Evolutionary conservation across 37 sponge, comb jelly and placozoan genomes (phyloP).

Genomic region (Spongilla lacustris): DNA sequence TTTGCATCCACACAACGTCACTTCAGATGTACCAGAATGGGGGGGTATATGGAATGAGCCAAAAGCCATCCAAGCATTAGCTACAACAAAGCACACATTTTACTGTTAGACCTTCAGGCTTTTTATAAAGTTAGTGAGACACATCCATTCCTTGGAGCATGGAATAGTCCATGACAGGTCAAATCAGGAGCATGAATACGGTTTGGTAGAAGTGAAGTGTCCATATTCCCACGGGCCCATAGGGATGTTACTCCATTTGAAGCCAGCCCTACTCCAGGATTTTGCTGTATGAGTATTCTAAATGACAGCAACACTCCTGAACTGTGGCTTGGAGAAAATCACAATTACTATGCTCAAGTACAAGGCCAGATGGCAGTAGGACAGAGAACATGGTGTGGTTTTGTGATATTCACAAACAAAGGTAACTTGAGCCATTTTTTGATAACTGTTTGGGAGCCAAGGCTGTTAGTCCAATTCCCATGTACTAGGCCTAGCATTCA

Average conservation of each 20-base stretch:
- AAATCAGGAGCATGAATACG: slow-evolving; percentile 3
- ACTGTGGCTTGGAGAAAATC: slow-evolving; percentile 16
- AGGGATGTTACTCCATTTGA: slow-evolving; percentile 21
- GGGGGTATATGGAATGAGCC: neutral
- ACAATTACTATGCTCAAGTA: slow-evolving; percentile 44
- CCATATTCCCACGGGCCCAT: slow-evolving; percentile 32
- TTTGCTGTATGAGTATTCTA: slow-evolving; percentile 14
- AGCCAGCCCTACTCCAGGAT: slow-evolving; percentile 19
- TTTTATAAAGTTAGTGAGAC: neutral
- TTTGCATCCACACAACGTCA: neutral
- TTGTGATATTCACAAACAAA: slow-evolving; percentile 45
- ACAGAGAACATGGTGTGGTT: slow-evolving; percentile 63
- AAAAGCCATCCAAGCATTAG: neutral
- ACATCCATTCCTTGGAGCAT: neutral
- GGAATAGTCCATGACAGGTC: too few relatives aligned
- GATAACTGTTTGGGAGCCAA: slow-evolving; percentile 49
- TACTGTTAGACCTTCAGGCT: neutral
- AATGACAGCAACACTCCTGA: neutral
- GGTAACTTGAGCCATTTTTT: slow-evolving; percentile 39
- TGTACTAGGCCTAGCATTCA: slow-evolving; percentile 34
- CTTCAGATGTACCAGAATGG: neutral
- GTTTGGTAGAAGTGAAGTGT: slow-evolving; percentile 64
- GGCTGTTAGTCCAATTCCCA: slow-evolving; percentile 52
- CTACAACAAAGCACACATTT: neutral
- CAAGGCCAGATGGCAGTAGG: slow-evolving; percentile 66